Conservation (phyloP, 2,888 invertebrate species). For the Neelides folsomi region DNA sequence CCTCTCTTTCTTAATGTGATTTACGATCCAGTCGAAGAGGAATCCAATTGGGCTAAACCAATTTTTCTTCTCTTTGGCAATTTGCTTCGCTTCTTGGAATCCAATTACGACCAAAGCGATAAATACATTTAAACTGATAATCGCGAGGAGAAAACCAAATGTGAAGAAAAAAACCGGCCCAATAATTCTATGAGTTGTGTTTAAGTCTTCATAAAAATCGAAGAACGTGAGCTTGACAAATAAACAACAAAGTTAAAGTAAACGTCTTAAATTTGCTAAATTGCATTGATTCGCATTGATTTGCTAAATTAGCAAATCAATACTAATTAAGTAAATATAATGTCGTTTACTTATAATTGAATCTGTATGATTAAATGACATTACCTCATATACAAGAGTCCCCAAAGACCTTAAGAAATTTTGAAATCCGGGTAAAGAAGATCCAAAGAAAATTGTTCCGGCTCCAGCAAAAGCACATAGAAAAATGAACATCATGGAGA, state of each 20-base stretch:
- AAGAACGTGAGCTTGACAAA: slow-evolving; percentile 8
- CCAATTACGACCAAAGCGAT: slow-evolving; percentile 15
- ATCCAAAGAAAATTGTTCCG: too few relatives aligned
- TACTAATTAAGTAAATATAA: too few relatives aligned
- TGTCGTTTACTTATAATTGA: too few relatives aligned
- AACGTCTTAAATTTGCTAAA: too few relatives aligned
- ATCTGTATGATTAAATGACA: too few relatives aligned
- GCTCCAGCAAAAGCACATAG: too few relatives aligned
- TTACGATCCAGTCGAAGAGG: neutral
- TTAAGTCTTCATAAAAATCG: slow-evolving; percentile 11
- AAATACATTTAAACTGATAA: slow-evolving; percentile 18
- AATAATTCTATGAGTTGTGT: slow-evolving; percentile 3
- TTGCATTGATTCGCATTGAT: too few relatives aligned
- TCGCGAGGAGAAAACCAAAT: slow-evolving; percentile 15
- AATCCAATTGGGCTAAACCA: slow-evolving; percentile 13
- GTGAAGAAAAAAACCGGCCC: slow-evolving; percentile 14
- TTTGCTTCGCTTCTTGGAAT: slow-evolving; percentile 19
- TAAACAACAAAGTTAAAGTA: neutral
- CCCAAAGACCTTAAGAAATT: too few relatives aligned
- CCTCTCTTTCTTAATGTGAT: neutral
- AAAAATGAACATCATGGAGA: too few relatives aligned
- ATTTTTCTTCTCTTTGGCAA: slow-evolving; percentile 11
- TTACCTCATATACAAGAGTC: too few relatives aligned
- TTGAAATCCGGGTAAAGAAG: too few relatives aligned
- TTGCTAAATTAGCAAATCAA: too few relatives aligned